Conservation (phyloP, 1,140 invertebrate genomes). For the Drosophila pachea region DNA sequence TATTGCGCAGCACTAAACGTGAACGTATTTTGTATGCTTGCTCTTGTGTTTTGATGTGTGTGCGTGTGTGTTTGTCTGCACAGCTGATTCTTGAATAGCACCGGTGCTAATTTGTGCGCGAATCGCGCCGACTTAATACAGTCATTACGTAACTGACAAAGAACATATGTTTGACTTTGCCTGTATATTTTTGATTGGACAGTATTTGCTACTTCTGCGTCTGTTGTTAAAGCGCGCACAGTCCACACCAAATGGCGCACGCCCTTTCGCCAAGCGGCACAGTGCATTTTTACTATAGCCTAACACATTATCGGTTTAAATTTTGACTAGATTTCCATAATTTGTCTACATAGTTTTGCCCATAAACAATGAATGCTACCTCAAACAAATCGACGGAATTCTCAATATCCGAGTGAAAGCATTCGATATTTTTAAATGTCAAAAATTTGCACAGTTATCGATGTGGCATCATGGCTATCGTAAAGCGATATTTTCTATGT, state of each 20-base stretch:
- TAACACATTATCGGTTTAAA: conserved; percentile 22
- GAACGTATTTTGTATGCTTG: background rate
- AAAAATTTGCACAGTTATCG: background rate
- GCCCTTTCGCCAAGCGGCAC: conserved; percentile 22
- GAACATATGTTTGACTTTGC: conserved; percentile 60
- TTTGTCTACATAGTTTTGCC: conserved; percentile 32
- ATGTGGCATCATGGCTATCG: conserved; percentile 11
- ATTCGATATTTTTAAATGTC: background rate
- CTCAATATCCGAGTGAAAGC: background rate
- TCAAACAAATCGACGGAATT: conserved; percentile 9
- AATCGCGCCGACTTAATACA: conserved; percentile 24
- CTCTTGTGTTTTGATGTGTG: conserved; percentile 5
- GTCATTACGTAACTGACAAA: conserved; percentile 47
- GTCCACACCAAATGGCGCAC: conserved; percentile 15
- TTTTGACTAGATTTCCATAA: conserved; percentile 13
- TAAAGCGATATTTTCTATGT: conserved; percentile 19
- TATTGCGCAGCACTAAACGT: conserved; percentile 21
- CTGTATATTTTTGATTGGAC: conserved; percentile 22
- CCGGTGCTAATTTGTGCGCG: conserved; percentile 44
- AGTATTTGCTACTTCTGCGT: conserved; percentile 16
- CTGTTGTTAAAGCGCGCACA: conserved; percentile 35
- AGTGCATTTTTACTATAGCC: conserved; percentile 22
- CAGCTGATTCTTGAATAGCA: conserved; percentile 20
- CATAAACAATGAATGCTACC: conserved; percentile 25
- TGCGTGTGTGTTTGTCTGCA: background rate